A percentile compares a stretch with the other conserved stretches of the same genome.
These are phyloP conservation scores for Mionectes macconnelli DNA, from an alignment of 2,113 vertebrate genomes.

Conservation along the genomic window DNA sequence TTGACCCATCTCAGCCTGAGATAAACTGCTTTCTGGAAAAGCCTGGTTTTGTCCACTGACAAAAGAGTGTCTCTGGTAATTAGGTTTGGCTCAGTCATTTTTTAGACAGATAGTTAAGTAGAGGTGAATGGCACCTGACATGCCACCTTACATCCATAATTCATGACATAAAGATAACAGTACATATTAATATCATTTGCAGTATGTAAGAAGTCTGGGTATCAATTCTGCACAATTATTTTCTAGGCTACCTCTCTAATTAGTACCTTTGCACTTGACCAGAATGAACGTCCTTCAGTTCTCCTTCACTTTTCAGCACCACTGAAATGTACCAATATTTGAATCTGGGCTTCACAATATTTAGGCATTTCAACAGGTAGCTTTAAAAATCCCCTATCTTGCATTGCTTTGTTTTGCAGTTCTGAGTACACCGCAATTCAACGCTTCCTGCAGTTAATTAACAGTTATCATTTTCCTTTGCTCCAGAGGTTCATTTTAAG, in stretches of 20 bases:
- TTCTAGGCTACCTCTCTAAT: not conserved
- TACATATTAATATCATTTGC: not conserved
- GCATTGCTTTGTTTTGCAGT: not conserved
- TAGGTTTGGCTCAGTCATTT: not conserved
- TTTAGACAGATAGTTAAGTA: not conserved
- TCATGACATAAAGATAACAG: not conserved
- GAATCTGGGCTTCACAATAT: not conserved
- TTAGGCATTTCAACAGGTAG: not conserved
- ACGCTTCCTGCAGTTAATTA: not conserved
- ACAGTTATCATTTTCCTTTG: not conserved
- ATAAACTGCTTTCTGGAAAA: not conserved
- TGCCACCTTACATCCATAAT: not conserved
- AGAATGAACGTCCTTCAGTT: not conserved
- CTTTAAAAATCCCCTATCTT: not conserved
- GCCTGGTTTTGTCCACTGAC: not conserved
- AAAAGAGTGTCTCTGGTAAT: not conserved
- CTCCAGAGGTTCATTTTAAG: not conserved
- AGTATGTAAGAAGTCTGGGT: not conserved
- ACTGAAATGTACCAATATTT: not conserved
- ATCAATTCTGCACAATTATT: not conserved
- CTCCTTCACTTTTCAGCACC: not conserved
- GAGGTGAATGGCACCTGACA: not conserved
- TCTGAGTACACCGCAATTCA: not conserved
- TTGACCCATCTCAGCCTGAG: not conserved
- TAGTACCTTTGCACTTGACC: not conserved